phyloP scores from a whole-genome alignment of 2,888 invertebrate genomes.

The Erebia ligea region DNA sequence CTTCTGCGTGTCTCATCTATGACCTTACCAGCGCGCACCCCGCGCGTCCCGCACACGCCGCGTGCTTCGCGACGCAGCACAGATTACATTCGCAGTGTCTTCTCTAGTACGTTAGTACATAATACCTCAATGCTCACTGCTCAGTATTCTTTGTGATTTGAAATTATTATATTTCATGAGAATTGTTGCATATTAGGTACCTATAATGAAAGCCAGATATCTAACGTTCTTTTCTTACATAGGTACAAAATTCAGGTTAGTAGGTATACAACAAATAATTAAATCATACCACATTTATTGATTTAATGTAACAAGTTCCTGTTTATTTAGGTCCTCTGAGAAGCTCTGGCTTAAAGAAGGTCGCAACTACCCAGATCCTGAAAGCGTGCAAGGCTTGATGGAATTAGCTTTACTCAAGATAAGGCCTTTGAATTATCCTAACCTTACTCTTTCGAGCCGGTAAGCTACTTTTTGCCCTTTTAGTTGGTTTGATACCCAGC shows the following conservation, averaged over 20 bases:
- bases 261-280: slow-evolving; percentile 27
- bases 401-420: slow-evolving; percentile 85
- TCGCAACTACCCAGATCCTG: slow-evolving; percentile 81
- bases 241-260: slow-evolving; percentile 89
- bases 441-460: slow-evolving; percentile 88
- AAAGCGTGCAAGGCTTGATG: slow-evolving; percentile 88
- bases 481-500: not conserved
- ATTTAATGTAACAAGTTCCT: not conserved
- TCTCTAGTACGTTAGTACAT: too few species aligned
- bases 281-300: not conserved
- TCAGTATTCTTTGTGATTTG: not conserved
- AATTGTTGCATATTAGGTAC: not conserved
- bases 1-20: too few species aligned
- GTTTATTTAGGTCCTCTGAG: slow-evolving; percentile 85
- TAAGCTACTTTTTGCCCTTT: slow-evolving; percentile 53
- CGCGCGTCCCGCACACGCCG: too few species aligned
- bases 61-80: too few species aligned
- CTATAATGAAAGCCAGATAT: slow-evolving; percentile 87
- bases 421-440: slow-evolving; percentile 81
- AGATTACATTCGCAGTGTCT: too few species aligned
- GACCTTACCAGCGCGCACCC: too few species aligned
- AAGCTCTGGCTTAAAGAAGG: slow-evolving; percentile 80
- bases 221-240: slow-evolving; percentile 90
- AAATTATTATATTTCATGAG: not conserved
- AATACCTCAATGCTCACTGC: too few species aligned